Evolutionary conservation across 2,888 invertebrate species (phyloP), one percentile per base, ranked within the genome.

Genomic region (Himalopsyche tibetana): DNA sequence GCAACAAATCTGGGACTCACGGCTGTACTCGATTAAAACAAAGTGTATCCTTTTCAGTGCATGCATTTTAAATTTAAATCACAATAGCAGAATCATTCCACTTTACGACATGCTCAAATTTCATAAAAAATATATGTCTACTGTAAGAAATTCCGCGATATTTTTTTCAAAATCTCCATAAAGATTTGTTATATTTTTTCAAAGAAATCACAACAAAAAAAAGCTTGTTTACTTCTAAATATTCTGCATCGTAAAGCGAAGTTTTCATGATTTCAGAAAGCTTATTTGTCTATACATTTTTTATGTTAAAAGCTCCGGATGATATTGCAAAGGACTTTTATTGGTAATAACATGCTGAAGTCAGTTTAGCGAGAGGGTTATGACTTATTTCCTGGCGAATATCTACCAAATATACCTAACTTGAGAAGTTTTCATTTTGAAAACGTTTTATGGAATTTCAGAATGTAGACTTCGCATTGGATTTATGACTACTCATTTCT

Each of bases 261-360:
- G 28, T 15, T 63, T 63, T 56, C 19, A 28, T 63, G 19, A 63
- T 63, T 63, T 63, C 19, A 63, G 63, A 63, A 19, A 63, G 63
- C 63, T 63, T 63, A 63, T 63, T 63, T 63, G 63, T 63, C 19
- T 63, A 63, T 63, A 63, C 63, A 63, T 63, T 63, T 63, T 63
- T 63, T 63, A 63, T 63, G 19, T 8, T 63, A 63, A 63, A 63
- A 63, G 63, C 63, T 63, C 51, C 19, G 19, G 19, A 19, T 63
- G 19, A 63, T 63, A 63, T 63, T 63, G 63, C 63, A 19, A 63
- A 63, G 63, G 63, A 63, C 28, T 63, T 63, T 63, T 63, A 63
- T 63, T 63, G 63, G 63, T 63, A 63, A 63, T 63, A 63, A 63
- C 63, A 63, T 63, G 63, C 63, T 63, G 28, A 11, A 63, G 63